These are phyloP conservation scores for Archegozetes longisetosus DNA, from an alignment of 1,140 invertebrate genomes.

Conservation along the genomic window DNA sequence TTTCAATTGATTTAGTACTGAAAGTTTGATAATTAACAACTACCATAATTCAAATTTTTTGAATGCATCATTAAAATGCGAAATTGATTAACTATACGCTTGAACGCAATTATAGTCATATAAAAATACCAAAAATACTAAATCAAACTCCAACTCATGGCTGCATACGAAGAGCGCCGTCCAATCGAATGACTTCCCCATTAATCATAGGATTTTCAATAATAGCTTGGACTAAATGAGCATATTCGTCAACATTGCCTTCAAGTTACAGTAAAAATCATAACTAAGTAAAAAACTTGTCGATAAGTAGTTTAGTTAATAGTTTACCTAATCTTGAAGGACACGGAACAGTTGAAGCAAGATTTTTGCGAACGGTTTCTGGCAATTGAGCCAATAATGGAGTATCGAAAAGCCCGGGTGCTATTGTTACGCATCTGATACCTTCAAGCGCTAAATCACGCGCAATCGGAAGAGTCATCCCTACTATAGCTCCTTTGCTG, in stretches of 20 bases:
- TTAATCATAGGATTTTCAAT: slow-evolving; percentile 85
- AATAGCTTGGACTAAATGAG: slow-evolving; percentile 65
- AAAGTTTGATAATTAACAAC: too few species aligned
- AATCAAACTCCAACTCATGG: neutral
- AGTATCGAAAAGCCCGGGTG: slow-evolving; percentile 38
- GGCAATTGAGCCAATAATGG: slow-evolving; percentile 30
- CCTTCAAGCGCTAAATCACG: slow-evolving; percentile 34
- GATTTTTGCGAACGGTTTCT: slow-evolving; percentile 30
- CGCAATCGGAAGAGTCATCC: slow-evolving; percentile 38
- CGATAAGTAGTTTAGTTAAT: neutral
- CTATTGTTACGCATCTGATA: slow-evolving; percentile 38
- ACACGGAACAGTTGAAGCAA: slow-evolving; percentile 66
- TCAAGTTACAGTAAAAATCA: neutral
- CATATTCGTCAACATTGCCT: slow-evolving; percentile 69
- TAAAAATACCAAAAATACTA: too few species aligned
- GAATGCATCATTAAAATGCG: too few species aligned
- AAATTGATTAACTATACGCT: too few species aligned
- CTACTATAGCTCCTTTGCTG: slow-evolving; percentile 37
- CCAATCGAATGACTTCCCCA: slow-evolving; percentile 80
- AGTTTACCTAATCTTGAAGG: slow-evolving; percentile 53
- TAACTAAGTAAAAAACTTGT: neutral
- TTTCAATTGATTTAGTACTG: too few species aligned
- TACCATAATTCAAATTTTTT: too few species aligned
- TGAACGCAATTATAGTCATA: too few species aligned
- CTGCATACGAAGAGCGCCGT: slow-evolving; percentile 54